These are phyloP conservation scores for Ormyrus labotus DNA, from an alignment of 2,888 invertebrate genomes.

Conservation along the genomic window DNA sequence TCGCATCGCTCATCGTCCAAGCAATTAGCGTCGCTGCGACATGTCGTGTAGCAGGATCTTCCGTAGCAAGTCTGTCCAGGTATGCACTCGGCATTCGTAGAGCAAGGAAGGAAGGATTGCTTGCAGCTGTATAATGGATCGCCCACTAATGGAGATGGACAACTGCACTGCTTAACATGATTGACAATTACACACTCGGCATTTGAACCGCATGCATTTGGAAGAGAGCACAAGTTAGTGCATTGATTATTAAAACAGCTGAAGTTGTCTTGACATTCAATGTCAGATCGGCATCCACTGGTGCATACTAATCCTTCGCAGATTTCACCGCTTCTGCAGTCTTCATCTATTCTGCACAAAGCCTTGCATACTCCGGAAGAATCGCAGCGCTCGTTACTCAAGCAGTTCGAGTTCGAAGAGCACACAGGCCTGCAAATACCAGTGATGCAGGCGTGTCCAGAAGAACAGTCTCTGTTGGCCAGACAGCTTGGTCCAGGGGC, in stretches of 20 bases:
- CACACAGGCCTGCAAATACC: constrained; percentile 87
- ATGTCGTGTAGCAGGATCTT: constrained; percentile 86
- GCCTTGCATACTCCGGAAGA: constrained; percentile 87
- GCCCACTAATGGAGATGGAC: constrained; percentile 84
- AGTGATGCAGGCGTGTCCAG: constrained; percentile 85
- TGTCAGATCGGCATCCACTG: constrained; percentile 88
- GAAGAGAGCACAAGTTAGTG: constrained; percentile 84
- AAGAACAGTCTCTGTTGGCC: constrained; percentile 86
- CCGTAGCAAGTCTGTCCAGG: constrained; percentile 86
- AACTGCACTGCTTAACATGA: constrained; percentile 86
- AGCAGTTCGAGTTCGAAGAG: constrained; percentile 84
- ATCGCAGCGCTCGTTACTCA: constrained; percentile 89
- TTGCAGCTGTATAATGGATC: constrained; percentile 86
- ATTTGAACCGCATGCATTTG: constrained; percentile 90
- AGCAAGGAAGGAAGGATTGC: constrained; percentile 82
- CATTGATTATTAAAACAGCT: constrained; percentile 90
- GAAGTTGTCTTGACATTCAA: constrained; percentile 84
- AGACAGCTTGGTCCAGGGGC: constrained; percentile 86
- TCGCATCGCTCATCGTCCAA: constrained; percentile 91
- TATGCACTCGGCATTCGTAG: constrained; percentile 82
- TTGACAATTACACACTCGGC: constrained; percentile 84
- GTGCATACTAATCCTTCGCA: constrained; percentile 89
- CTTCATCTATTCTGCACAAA: constrained; percentile 88
- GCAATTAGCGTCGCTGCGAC: constrained; percentile 89
- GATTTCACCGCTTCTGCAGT: constrained; percentile 91